These are phyloP conservation scores for Scrobipalpa costella DNA, from an alignment of 2,888 invertebrate genomes.

Conservation along the genomic window DNA sequence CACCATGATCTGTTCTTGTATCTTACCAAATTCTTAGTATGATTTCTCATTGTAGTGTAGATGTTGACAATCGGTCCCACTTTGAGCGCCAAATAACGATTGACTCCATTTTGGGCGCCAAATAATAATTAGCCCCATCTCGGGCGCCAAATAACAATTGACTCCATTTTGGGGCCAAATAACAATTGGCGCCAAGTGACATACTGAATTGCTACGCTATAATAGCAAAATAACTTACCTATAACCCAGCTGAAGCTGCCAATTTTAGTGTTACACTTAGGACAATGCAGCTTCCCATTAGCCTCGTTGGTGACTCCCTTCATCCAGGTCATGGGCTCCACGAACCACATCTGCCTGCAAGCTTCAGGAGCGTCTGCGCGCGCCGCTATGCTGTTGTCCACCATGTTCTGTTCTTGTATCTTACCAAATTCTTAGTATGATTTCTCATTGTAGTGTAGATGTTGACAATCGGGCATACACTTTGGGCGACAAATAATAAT, in stretches of 20 bases:
- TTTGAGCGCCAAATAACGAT: too few species aligned
- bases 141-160: too few species aligned
- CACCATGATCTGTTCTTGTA: constrained; percentile 63
- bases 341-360: constrained; percentile 90
- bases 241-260: constrained; percentile 96
- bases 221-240: constrained; percentile 74
- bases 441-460: too few species aligned
- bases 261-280: constrained; percentile 91
- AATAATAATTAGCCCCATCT: too few species aligned
- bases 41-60: neutral
- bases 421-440: too few species aligned
- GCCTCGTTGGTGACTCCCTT: constrained; percentile 83
- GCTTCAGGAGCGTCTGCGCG: constrained; percentile 58
- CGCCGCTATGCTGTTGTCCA: constrained; percentile 56
- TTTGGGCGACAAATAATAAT: neutral
- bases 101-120: neutral
- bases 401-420: constrained; percentile 62
- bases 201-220: too few species aligned
- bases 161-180: too few species aligned
- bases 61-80: neutral
- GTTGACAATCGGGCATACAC: neutral
- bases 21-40: too few species aligned
- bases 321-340: constrained; percentile 97
- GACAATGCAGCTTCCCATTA: constrained; percentile 92
- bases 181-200: too few species aligned